These are phyloP conservation scores for Metopolophium dirhodum DNA, from an alignment of 1,140 invertebrate species.

Conservation along the genomic window DNA sequence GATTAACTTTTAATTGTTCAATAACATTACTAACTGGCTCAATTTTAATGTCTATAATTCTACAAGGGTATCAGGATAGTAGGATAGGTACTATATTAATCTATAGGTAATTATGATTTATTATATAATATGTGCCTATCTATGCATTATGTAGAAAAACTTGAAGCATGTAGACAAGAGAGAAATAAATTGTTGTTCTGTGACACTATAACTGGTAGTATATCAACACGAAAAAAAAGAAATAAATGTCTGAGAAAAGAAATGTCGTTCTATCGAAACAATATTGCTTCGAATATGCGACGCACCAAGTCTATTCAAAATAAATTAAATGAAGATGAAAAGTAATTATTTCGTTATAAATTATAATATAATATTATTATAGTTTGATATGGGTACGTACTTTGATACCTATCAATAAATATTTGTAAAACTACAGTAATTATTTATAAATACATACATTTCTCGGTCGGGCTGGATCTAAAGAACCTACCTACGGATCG, in stretches of 20 bases:
- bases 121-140: neutral
- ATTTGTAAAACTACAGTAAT: neutral
- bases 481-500: too few species aligned
- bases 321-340: constrained; percentile 48
- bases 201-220: constrained; percentile 40
- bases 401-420: neutral
- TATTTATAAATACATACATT: neutral
- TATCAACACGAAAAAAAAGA: constrained; percentile 2
- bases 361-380: neutral
- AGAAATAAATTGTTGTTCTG: constrained; percentile 57
- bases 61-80: neutral
- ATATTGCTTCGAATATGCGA: constrained; percentile 52
- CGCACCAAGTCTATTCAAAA: constrained; percentile 52
- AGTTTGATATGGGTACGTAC: neutral
- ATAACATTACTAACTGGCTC: neutral
- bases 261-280: constrained; percentile 58
- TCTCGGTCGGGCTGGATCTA: too few species aligned
- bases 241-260: constrained; percentile 36
- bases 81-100: neutral
- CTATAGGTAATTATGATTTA: neutral
- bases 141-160: constrained; percentile 59
- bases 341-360: constrained; percentile 35
- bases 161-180: constrained; percentile 59
- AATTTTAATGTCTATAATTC: neutral
- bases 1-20: neutral